Evolutionary conservation across 2,888 invertebrate genomes (phyloP), one percentile per base, ranked within the genome.

Genomic region (Heliothis peltigera): DNA sequence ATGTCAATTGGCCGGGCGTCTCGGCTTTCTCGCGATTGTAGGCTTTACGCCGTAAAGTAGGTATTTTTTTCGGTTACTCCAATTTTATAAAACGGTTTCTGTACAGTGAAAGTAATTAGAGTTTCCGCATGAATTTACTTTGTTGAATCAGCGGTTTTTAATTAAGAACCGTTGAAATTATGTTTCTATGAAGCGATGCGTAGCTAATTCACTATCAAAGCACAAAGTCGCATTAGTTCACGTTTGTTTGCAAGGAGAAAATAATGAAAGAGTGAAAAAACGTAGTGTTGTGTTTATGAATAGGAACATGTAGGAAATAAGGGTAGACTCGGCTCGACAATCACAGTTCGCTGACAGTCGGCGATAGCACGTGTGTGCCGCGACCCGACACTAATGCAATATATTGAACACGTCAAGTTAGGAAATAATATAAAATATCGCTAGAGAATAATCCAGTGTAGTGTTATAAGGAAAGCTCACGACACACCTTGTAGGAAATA

Each of bases 371-470:
- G 84, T 79, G 85, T 83, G 85, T 82, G 85, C 85, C 56, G 78
- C 85, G 88, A 91, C 83, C 90, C 84, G 89, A 84, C 84, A 87
- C 86, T 90, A 90, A 91, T 87, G 81, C 87, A 87, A 87, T 87
- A 89, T 89, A 91, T 89, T 87, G 89, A 87, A 90, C 84, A 86
- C 85, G 84, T 79, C 83, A 81, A 79, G 77, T 64, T 70, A 64
- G 76, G 72, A 84, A 83, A 84, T 81, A 82, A 81, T 82, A 78
- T 66, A 66, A 44, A 62, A 74, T 82, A 70, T 76, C 47, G 63
- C 47, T 62, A 74, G 69, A 76, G 49, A 73, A 69, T 72, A 58
- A 64, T 65, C 65, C 53, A 52, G 18, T 53, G 32, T 64, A 48
- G 56, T 49, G 53, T 64, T 48, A 56, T 46, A 56, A 43, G 58